Evolutionary conservation across 1,140 invertebrate genomes (phyloP), one percentile per base, ranked within the genome.

Genomic region (Drosophila tani): DNA sequence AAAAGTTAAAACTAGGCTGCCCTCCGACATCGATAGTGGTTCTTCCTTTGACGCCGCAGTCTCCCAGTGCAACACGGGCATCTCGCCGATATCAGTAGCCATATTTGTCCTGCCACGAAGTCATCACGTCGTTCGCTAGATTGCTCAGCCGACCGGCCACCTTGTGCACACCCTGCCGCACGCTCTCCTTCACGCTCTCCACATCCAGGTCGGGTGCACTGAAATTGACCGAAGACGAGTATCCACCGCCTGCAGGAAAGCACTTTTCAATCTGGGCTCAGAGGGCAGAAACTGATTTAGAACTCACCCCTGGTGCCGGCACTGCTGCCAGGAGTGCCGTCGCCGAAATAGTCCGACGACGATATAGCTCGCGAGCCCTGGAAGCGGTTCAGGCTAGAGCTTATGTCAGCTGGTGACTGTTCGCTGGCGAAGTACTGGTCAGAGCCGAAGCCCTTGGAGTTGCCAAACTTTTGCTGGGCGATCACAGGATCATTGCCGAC

Each of bases 371-470:
- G 97, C 79, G 97, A 98, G 58, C 97, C 98, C 93, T 98, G 97
- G 93, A 99, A 99, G 55, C 95, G 95, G 65, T 81, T 93, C 78
- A 93, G 74, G 79, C 87, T 91, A 29, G 82, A 66, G 35, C 77
- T 83, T 5, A 82, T 49, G 57, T 93, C 91, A 21, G 74, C 53
- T 11, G 86, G 47, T 3, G 93, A 93, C 19, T 94, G 93, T 76
- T 95, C 95, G 74, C 97, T 96, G 5, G 96, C 96, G 93, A 99
- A 99, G 93, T 96, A 99, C 94, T 99, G 98, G 92, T 99, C 98
- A 0, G 99, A 99, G 65, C 98, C 99, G 82, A 99, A 99, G 3
- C 98, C 96, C 94, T 99, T 99, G 6, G 99, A 98, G 87, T 96
- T 96, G 24, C 97, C 98, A 93, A 99, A 99, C 94, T 99, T 99